Base-by-base conservation (phyloP, 2,797 vertebrate genomes). In the Lithobates sylvaticus region DNA sequence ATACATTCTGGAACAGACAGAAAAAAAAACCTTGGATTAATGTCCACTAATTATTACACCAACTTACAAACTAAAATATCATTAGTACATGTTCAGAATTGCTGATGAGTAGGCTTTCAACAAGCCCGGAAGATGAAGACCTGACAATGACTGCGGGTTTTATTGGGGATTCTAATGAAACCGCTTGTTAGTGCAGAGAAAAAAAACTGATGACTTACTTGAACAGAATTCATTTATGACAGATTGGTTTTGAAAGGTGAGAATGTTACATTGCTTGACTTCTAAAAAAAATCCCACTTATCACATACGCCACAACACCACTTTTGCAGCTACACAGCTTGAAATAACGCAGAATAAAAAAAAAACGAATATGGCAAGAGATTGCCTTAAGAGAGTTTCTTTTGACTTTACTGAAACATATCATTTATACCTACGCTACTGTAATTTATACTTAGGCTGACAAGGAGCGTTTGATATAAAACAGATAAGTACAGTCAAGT, bases 281-380 rank as follows among this genome's bases (percentile, higher is more conserved):
- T 85, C 89, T 85, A 88, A 91, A 89, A 85, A 29, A 29, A 86
- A 91, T 91, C 87, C 89, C 86, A 89, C 88, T 91, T 91, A 90
- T 87, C 88, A 89, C 89, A 88, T 85, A 78, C 64, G 73, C 50
- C 15, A 10, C 73, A 80, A 80, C 65, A 69, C 61, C 27, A 81
- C 61, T 76, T 70, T 69, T 90, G 26, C 69, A 42, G 67, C 13
- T 61, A 61, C 23, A 78, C 12, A 29, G 16, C 32, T 78, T 83
- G 47, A 87, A 88, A 85, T 0, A 0, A 81, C 68, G 6, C 21
- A 5, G 5, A 18, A 58, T 21, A 34, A 29, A 9, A 34, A 18
- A 0, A 29, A 29, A 2, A 12, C 0, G 3, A 36, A 83, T 69
- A 69, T 79, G 86, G 65, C 58, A 83, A 39, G 85, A 81, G 16